Percentiles rank a stretch among this genome's conserved stretches.
phyloP scores from a whole-genome alignment of 2,113 vertebrate species.

The Rhegmatorhina hoffmannsi region DNA sequence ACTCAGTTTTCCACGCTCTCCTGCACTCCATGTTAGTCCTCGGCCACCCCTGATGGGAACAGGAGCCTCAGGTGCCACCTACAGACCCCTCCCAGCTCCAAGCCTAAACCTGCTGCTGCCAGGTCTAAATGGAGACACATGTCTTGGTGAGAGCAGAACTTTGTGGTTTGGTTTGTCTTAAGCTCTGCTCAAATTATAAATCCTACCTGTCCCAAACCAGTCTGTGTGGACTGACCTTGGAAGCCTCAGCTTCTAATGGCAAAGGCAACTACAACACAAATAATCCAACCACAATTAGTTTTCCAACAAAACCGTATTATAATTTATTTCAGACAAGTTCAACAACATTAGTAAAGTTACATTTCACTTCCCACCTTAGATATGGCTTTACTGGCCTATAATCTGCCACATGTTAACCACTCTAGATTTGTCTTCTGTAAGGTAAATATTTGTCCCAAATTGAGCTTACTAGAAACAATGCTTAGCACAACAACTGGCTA shows the following conservation, averaged over 20 bases:
- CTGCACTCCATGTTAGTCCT: rapidly evolving
- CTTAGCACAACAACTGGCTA: not conserved
- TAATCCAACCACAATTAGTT: not conserved
- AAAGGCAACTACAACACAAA: not conserved
- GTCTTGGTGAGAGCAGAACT: not conserved
- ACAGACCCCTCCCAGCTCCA: not conserved
- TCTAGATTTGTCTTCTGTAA: not conserved
- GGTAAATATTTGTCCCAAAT: not conserved
- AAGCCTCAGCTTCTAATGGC: not conserved
- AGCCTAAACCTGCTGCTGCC: not conserved
- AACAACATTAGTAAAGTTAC: not conserved
- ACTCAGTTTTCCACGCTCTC: not conserved
- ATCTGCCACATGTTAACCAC: not conserved
- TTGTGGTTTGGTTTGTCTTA: not conserved
- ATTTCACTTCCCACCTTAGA: not conserved
- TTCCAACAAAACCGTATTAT: not conserved
- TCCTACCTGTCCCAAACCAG: not conserved
- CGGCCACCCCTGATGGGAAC: not conserved
- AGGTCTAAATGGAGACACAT: not conserved
- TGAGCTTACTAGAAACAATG: not conserved
- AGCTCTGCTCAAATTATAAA: not conserved
- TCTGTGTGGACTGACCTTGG: not conserved
- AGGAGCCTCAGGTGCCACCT: not conserved
- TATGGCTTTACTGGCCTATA: not conserved
- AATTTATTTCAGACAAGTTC: not conserved